Base-by-base conservation (phyloP, 2,888 invertebrate genomes). In the Acleris sparsana region DNA sequence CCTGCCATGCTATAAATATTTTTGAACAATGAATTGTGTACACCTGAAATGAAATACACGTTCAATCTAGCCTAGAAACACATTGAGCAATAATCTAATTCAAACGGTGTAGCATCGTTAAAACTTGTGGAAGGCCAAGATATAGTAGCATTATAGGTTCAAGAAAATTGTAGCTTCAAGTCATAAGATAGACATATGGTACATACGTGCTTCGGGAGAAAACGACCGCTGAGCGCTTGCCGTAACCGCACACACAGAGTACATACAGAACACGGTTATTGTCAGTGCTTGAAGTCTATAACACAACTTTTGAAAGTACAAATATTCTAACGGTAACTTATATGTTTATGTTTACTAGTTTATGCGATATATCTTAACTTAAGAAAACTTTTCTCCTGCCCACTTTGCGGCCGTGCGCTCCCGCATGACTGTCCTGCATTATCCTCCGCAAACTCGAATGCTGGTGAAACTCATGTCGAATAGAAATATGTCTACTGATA, bases 401-500 rank as follows among this genome's bases (percentile, higher is more conserved):
- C 11, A 73, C 76, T 73, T 77, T 83, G 53, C 81, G 81, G 62
- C 78, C 83, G 71, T 84, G 85, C 66, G 77, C 69, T 67, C 86
- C 83, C 39, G 77, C 72, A 69, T 88, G 80, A 63, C 79, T 82
- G 72, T 93, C 93, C 64, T 87, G 84, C 88, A 93, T 88, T 73
- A 93, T 93, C 53, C 93, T 80, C 59, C 80, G 83, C 72, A 93
- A 75, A 69, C 93, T 92, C 48, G 92, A 85, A 74, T 93, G 92
- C 71, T 92, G 91, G 73, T 93, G 93, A 69, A 93, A 93, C 77
- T 93, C 89, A 72, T 93, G 93, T 62, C 93, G 82, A 74, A 93
- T 91, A 71, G 92, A 86, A 79, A 93, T 88, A 77, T 93, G 92
- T 75, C 88, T 88, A 82, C 92, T 93, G 76, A 93, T 92, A 81